Evolutionary conservation across 2,888 invertebrate species (phyloP), one percentile per base, ranked within the genome.

Genomic region (Erynnis tages): DNA sequence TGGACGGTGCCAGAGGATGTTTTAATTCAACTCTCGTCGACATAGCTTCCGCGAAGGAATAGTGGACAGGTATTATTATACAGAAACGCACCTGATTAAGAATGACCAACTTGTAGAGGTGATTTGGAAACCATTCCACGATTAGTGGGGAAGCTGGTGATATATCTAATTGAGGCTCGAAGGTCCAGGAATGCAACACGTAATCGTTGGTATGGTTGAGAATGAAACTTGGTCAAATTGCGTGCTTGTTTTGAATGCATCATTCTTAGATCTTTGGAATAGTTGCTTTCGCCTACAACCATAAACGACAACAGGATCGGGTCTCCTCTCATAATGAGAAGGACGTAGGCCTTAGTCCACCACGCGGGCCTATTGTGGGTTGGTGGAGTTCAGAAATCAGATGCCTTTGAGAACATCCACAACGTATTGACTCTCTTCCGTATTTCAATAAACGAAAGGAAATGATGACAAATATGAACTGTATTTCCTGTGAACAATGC

Each of bases 11-110:
- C 76, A 78, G 82, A 83, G 75, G 74, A 76, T 82, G 82, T 87
- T 86, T 80, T 76, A 75, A 87, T 87, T 82, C 87, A 79, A 64
- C 69, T 72, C 75, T 76, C 82, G 86, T 84, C 67, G 65, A 59
- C 59, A 61, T 41, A 54, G 79, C 82, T 87, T 87, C 87, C 85
- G 75, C 80, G 87, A 85, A 87, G 61, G 67, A 55, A 67, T 75
- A 73, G 76, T 75, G 72, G 65, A 67, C 71, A 70, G 67, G 69
- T 70, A 68, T 64, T 70, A 67, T 49, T 50, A 50, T 50, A 43
- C 50, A 43, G 50, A 43, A 27, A 35, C 50, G 23, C 19, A 41
- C 43, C 61, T 60, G 66, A 55, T 61, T 59, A 60, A 62, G 71
- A 65, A 67, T 69, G 59, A 52, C 55, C 60, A 58, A 59, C 43